Percentiles rank a stretch among this genome's conserved stretches.
phyloP scores from a whole-genome alignment of 2,888 invertebrate species.

The Tachina lurida region DNA sequence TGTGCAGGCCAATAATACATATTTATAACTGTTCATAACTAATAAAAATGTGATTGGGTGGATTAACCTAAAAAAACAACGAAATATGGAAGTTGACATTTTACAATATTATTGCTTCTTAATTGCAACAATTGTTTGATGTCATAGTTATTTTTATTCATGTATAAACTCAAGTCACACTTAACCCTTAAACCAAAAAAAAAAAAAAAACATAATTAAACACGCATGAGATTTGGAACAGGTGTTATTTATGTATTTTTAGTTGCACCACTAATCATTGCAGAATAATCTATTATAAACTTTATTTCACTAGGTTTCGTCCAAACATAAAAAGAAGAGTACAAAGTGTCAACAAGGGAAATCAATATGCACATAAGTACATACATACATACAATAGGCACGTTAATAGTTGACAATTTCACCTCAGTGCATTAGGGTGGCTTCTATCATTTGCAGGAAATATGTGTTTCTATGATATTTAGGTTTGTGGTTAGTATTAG shows the following conservation, averaged over 20 bases:
- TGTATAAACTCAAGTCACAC: constrained; percentile 53
- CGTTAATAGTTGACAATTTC: constrained; percentile 39
- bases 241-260: constrained; percentile 80
- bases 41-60: neutral
- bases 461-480: too few species aligned
- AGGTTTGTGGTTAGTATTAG: too few species aligned
- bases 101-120: constrained; percentile 14
- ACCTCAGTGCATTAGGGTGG: constrained; percentile 32
- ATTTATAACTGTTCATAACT: neutral
- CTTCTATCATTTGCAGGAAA: neutral
- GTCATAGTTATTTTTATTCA: constrained; percentile 48
- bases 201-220: constrained; percentile 50
- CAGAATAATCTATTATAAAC: constrained; percentile 80
- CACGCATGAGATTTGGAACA: constrained; percentile 81
- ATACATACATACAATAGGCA: neutral
- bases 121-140: constrained; percentile 52
- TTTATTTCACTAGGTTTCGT: constrained; percentile 30
- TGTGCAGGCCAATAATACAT: too few species aligned
- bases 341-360: constrained; percentile 65
- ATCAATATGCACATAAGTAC: neutral
- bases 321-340: constrained; percentile 20
- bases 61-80: constrained; percentile 2
- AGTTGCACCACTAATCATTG: constrained; percentile 78
- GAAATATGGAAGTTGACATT: neutral
- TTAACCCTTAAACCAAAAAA: constrained; percentile 57